phyloP scores from a whole-genome alignment of 2,888 invertebrate genomes.

The Sabellastarte sp. region DNA sequence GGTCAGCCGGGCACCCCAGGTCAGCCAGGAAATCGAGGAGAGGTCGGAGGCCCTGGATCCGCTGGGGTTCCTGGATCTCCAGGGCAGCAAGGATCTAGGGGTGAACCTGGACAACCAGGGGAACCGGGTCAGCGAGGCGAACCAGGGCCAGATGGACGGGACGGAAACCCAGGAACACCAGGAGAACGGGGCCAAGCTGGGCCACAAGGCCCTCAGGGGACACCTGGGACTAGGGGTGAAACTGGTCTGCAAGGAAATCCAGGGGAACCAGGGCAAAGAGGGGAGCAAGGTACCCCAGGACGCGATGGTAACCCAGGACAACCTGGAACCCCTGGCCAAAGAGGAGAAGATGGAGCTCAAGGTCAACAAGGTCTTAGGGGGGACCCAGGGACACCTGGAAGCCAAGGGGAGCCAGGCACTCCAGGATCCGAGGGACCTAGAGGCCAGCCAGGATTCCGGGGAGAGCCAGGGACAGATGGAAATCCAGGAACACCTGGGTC shows the following conservation, averaged over 20 bases:
- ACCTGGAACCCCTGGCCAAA: neutral
- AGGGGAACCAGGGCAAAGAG: conserved; percentile 10
- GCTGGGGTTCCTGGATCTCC: conserved; percentile 15
- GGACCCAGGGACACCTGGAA: conserved; percentile 10
- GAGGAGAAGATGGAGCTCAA: neutral
- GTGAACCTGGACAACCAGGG: conserved; percentile 18
- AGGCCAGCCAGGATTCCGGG: neutral
- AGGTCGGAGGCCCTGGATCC: conserved; percentile 6
- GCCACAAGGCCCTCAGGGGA: conserved; percentile 9
- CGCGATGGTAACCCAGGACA: neutral
- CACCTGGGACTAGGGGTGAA: conserved; percentile 68
- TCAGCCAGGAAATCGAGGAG: conserved; percentile 7
- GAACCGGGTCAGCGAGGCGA: conserved; percentile 44
- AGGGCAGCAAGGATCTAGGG: conserved; percentile 15
- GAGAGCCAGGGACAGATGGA: neutral
- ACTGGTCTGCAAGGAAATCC: conserved; percentile 64
- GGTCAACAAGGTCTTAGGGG: conserved; percentile 1
- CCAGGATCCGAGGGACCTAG: neutral
- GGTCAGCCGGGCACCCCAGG: conserved; percentile 21
- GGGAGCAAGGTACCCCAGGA: conserved; percentile 21
- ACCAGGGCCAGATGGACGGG: conserved; percentile 75
- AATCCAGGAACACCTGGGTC: conserved; percentile 1
- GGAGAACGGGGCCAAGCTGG: conserved; percentile 20
- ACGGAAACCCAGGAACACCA: too few species aligned
- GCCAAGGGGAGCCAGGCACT: conserved; percentile 10